Evolutionary conservation across 2,888 invertebrate species (phyloP).

Genomic region (Diplolepis rosae): DNA sequence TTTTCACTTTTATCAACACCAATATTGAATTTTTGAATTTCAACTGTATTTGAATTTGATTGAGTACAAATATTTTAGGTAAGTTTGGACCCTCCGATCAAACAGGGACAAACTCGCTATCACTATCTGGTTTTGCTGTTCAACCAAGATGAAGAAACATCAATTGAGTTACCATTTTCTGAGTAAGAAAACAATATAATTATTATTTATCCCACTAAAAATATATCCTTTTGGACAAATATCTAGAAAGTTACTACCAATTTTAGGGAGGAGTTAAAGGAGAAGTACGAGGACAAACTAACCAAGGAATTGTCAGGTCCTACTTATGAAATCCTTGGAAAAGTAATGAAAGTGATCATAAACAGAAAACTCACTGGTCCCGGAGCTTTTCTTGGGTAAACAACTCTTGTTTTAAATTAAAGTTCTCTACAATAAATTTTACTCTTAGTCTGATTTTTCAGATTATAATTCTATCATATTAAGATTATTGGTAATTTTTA

Average conservation of each 20-base stretch:
- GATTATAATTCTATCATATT: not conserved
- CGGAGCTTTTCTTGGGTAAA: slow-evolving; percentile 92
- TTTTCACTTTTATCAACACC: not conserved
- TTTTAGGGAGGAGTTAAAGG: slow-evolving; percentile 88
- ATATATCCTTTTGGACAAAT: not conserved
- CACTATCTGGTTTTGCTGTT: slow-evolving; percentile 96
- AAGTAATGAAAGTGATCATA: slow-evolving; percentile 96
- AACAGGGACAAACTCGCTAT: slow-evolving; percentile 99
- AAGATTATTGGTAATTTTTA: slow-evolving; percentile 22
- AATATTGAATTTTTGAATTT: not conserved
- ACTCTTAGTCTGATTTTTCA: too few species aligned
- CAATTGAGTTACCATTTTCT: slow-evolving; percentile 91
- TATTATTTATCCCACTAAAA: slow-evolving; percentile 26
- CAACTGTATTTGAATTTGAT: not conserved
- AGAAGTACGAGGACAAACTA: slow-evolving; percentile 95
- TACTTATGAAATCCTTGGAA: slow-evolving; percentile 95
- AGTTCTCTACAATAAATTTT: too few species aligned
- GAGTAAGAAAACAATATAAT: slow-evolving; percentile 79
- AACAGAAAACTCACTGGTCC: slow-evolving; percentile 96
- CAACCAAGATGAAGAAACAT: slow-evolving; percentile 94
- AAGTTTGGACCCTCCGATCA: slow-evolving; percentile 98
- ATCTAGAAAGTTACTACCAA: too few species aligned
- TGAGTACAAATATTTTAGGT: slow-evolving; percentile 71
- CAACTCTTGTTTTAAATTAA: slow-evolving; percentile 33
- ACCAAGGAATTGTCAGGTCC: slow-evolving; percentile 93